Evolutionary conservation across 2,797 vertebrate genomes (phyloP).

Genomic region (Botia kubotai): DNA sequence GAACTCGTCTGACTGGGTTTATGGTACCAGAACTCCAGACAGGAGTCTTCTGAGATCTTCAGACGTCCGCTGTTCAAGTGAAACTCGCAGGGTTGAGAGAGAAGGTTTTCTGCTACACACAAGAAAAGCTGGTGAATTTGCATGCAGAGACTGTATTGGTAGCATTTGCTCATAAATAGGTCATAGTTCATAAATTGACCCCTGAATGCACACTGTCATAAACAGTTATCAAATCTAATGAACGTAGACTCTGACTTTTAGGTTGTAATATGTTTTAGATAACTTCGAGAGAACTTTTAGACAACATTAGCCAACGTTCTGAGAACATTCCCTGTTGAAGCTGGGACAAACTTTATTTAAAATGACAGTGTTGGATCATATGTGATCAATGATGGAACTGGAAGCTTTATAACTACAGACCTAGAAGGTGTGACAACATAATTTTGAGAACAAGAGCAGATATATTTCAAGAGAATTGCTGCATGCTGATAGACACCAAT

Average conservation of each 20-base stretch:
- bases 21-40: conserved; percentile 88
- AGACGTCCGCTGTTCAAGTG: conserved; percentile 75
- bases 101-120: not conserved
- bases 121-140: not conserved
- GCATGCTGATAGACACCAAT: not conserved
- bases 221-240: not conserved
- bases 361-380: no score
- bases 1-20: conserved; percentile 69
- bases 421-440: not conserved
- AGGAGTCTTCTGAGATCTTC: conserved; percentile 71
- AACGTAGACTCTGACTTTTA: no score
- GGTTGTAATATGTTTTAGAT: no score
- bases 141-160: not conserved
- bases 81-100: conserved; percentile 51
- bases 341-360: no score
- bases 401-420: not conserved
- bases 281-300: no score
- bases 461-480: conserved; percentile 4
- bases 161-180: not conserved
- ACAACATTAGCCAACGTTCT: no score
- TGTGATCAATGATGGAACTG: not conserved
- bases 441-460: not conserved
- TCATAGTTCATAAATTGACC: not conserved
- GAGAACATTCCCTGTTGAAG: no score
- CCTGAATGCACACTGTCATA: not conserved